A percentile compares a stretch with the other conserved stretches of the same genome.
These are phyloP conservation scores for Caenorhabditis panamensis DNA, from an alignment of 2,888 invertebrate genomes.

Conservation along the genomic window DNA sequence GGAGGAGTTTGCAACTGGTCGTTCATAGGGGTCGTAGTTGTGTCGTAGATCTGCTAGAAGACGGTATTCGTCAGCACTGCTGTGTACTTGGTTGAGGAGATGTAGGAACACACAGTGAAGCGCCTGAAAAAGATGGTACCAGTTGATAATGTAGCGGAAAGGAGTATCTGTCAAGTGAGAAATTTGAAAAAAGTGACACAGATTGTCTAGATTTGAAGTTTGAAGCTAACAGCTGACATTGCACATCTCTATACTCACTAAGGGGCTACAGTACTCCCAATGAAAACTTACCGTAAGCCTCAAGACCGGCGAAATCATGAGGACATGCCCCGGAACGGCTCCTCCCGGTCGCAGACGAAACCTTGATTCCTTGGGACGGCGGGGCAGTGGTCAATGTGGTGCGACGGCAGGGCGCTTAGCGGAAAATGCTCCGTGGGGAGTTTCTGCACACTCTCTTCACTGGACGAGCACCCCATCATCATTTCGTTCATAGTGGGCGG, in stretches of 20 bases:
- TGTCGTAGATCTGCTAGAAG: constrained; percentile 71
- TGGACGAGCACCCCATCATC: constrained; percentile 37
- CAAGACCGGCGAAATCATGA: constrained; percentile 56
- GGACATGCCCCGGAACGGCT: constrained; percentile 26
- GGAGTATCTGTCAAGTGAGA: too few species aligned
- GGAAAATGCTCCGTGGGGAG: constrained; percentile 49
- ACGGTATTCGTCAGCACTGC: constrained; percentile 72
- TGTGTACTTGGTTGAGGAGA: constrained; percentile 34
- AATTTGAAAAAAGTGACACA: too few species aligned
- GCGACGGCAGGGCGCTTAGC: constrained; percentile 26
- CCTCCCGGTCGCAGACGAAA: constrained; percentile 5
- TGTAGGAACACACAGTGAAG: constrained; percentile 51
- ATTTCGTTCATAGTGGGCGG: constrained; percentile 50
- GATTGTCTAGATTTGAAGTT: too few species aligned
- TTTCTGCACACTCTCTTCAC: constrained; percentile 27
- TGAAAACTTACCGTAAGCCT: constrained; percentile 47
- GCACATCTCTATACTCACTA: too few species aligned
- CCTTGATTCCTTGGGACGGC: constrained; percentile 1
- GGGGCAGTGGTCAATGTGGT: constrained; percentile 54
- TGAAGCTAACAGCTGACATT: too few species aligned
- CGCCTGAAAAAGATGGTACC: constrained; percentile 23
- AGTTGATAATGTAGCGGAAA: not conserved
- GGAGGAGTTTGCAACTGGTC: constrained; percentile 74
- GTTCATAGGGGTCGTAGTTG: constrained; percentile 75
- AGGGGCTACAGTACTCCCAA: not conserved